Evolutionary conservation across 2,888 invertebrate genomes (phyloP).

Genomic region (Standfussiana lucernea): DNA sequence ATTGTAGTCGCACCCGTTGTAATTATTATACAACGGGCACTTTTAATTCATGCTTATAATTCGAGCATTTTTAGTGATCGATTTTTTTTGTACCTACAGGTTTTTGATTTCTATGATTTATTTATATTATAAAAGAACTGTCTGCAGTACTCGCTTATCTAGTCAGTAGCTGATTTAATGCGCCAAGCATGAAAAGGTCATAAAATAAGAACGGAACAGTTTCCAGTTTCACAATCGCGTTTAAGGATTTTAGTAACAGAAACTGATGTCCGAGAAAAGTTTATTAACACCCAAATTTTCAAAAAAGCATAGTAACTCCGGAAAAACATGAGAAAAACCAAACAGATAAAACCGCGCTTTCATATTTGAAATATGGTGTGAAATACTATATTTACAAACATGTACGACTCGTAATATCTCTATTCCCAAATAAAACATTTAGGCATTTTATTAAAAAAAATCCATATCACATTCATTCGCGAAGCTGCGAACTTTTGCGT

Average conservation of each 20-base stretch:
- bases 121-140: not conserved
- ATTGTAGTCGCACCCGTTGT: slow-evolving; percentile 80
- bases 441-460: slow-evolving; percentile 22
- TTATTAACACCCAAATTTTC: not conserved
- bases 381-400: slow-evolving; percentile 9
- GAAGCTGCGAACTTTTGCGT: slow-evolving; percentile 24
- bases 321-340: slow-evolving; percentile 22
- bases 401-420: slow-evolving; percentile 6
- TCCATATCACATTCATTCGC: slow-evolving; percentile 39
- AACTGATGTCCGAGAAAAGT: not conserved
- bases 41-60: slow-evolving; percentile 54
- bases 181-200: too few relatives aligned
- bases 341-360: slow-evolving; percentile 7
- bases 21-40: slow-evolving; percentile 71
- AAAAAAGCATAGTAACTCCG: not conserved
- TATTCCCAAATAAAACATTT: slow-evolving; percentile 32
- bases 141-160: not conserved
- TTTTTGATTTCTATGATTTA: too few relatives aligned
- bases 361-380: slow-evolving; percentile 3
- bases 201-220: not conserved
- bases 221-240: not conserved
- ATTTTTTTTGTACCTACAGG: slow-evolving; percentile 1
- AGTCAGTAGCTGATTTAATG: not conserved
- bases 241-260: not conserved
- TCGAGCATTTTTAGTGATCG: not conserved